These are phyloP conservation scores for Cephus pulcher DNA, from an alignment of 2,888 invertebrate species.

Conservation along the genomic window DNA sequence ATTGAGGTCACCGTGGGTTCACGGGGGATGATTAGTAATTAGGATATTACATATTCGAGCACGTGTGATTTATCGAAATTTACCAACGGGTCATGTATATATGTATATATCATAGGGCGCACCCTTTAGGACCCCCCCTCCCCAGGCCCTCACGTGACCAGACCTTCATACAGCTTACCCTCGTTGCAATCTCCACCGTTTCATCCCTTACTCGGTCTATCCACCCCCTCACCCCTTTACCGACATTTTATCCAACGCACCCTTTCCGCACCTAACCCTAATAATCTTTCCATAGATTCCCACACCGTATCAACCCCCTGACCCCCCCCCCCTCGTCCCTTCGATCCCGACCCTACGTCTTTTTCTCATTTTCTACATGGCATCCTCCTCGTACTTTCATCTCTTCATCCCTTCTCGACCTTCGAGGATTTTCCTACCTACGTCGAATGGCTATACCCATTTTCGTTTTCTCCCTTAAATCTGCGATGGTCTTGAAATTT, in stretches of 20 bases:
- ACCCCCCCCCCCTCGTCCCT: neutral
- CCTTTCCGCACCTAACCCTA: neutral
- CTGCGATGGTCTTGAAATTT: neutral
- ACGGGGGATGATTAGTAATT: constrained; percentile 40
- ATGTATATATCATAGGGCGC: constrained; percentile 8
- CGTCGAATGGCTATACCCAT: neutral
- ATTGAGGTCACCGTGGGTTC: neutral
- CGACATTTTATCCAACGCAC: neutral
- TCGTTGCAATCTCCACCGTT: neutral
- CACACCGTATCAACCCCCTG: neutral
- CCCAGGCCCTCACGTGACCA: neutral
- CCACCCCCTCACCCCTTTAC: neutral
- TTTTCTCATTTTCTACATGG: neutral
- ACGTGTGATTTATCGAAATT: constrained; percentile 50
- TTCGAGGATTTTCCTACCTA: neutral
- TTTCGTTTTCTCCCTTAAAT: neutral
- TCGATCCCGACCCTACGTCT: neutral
- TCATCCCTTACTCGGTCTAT: neutral
- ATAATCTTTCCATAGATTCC: neutral
- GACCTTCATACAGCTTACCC: neutral
- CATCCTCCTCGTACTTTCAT: neutral
- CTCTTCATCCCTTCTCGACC: neutral
- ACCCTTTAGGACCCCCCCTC: neutral
- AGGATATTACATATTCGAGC: constrained; percentile 50
- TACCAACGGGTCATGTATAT: constrained; percentile 29